phyloP scores from a whole-genome alignment of 1,140 invertebrate species.

The Drosophila nikananu region DNA sequence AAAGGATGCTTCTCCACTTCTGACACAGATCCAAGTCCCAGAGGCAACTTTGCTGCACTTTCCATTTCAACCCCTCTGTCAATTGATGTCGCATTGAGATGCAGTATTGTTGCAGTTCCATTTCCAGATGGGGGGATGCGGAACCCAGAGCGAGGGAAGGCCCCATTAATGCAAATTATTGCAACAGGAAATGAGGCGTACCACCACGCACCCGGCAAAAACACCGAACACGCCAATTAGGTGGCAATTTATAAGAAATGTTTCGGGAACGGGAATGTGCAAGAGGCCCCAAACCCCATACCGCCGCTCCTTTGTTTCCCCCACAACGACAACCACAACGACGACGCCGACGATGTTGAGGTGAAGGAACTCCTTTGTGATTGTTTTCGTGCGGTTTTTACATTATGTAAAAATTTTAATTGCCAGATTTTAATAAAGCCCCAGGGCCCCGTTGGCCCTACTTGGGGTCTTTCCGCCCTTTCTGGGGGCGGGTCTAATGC shows the following conservation, averaged over 20 bases:
- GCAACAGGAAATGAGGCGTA: slow-evolving; percentile 70
- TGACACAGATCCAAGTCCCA: slow-evolving; percentile 52
- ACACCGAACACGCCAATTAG: slow-evolving; percentile 58
- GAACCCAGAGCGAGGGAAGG: neutral
- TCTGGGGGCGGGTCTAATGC: slow-evolving; percentile 12
- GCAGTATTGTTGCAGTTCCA: slow-evolving; percentile 9
- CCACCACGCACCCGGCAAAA: slow-evolving; percentile 66
- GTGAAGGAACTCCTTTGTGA: slow-evolving; percentile 53
- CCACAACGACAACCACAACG: slow-evolving; percentile 17
- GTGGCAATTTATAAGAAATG: slow-evolving; percentile 66
- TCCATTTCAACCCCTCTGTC: slow-evolving; percentile 51
- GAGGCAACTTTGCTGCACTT: slow-evolving; percentile 41
- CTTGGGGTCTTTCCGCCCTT: neutral
- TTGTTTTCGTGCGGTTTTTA: slow-evolving; percentile 31
- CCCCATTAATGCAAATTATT: slow-evolving; percentile 67
- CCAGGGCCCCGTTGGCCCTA: slow-evolving; percentile 22
- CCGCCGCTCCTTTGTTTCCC: slow-evolving; percentile 15
- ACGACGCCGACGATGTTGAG: slow-evolving; percentile 24
- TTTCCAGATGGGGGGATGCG: neutral
- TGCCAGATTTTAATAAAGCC: slow-evolving; percentile 63
- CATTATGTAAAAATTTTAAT: slow-evolving; percentile 69
- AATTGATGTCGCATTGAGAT: slow-evolving; percentile 39
- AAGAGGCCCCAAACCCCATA: neutral
- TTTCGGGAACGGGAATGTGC: slow-evolving; percentile 16
- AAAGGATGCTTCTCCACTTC: slow-evolving; percentile 55